A percentile compares a stretch with the other conserved stretches of the same genome.
phyloP scores from a whole-genome alignment of 1,140 invertebrate species.

The Cotesia typhae region DNA sequence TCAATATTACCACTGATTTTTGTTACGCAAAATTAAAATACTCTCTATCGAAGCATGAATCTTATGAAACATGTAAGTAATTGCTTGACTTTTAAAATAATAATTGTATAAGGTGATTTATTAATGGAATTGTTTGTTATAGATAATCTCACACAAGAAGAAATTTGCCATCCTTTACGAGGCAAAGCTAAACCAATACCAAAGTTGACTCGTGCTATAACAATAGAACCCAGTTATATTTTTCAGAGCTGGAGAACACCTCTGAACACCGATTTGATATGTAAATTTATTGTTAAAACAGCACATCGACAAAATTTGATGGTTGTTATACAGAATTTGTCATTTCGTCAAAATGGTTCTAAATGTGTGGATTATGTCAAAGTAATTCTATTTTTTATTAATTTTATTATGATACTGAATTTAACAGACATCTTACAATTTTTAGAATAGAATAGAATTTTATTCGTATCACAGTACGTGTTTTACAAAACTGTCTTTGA shows the following conservation, averaged over 20 bases:
- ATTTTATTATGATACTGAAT: background rate
- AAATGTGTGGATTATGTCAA: slow-evolving; percentile 54
- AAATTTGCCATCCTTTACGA: slow-evolving; percentile 13
- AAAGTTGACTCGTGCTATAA: slow-evolving; percentile 32
- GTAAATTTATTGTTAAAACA: slow-evolving; percentile 48
- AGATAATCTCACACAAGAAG: background rate
- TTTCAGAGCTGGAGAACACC: slow-evolving; percentile 45
- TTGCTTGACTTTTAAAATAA: background rate
- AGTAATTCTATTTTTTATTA: slow-evolving; percentile 38
- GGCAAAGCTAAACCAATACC: background rate
- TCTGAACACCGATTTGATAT: slow-evolving; percentile 37
- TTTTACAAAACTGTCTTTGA: no score
- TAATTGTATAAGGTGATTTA: background rate
- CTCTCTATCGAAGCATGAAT: background rate
- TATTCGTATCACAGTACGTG: background rate
- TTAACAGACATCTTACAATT: background rate
- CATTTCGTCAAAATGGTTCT: slow-evolving; percentile 45
- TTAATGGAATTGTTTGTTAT: background rate
- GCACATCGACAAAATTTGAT: slow-evolving; percentile 46
- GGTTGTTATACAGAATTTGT: slow-evolving; percentile 55
- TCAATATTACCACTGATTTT: no score
- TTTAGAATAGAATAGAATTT: background rate
- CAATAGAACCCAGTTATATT: slow-evolving; percentile 42
- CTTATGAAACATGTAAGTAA: slow-evolving; percentile 5
- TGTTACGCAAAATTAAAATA: no score